A percentile compares a stretch with the other conserved stretches of the same genome.
Evolutionary conservation across 2,797 vertebrate genomes (phyloP).

Genomic region (Sebastes reedi): DNA sequence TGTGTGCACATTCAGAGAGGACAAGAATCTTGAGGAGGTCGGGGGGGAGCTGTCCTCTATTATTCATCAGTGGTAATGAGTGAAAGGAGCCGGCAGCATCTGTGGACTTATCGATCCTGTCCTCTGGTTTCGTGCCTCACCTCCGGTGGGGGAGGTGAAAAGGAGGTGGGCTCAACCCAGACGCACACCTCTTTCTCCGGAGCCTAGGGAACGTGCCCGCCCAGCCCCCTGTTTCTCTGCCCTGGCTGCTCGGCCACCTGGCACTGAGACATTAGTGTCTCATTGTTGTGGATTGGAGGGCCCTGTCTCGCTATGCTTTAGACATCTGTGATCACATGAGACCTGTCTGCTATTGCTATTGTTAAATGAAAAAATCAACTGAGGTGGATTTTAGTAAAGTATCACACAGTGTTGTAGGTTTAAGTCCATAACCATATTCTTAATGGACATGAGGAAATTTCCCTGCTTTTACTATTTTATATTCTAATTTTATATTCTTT

Average conservation of each 20-base stretch:
- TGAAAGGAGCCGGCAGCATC: conserved; percentile 73
- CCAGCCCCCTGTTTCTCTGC: neutral
- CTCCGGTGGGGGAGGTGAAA: conserved; percentile 55
- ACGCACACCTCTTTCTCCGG: conserved; percentile 37
- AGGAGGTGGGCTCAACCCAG: conserved; percentile 22
- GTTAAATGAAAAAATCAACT: neutral
- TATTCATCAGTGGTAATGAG: conserved; percentile 82
- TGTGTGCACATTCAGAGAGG: conserved; percentile 37
- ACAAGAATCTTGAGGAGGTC: conserved; percentile 53
- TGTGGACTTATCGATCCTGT: conserved; percentile 78
- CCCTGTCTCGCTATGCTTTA: neutral
- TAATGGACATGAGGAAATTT: neutral
- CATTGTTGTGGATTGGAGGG: conserved; percentile 7
- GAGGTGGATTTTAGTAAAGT: neutral
- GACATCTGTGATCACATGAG: neutral
- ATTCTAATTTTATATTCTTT: neutral
- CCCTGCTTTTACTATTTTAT: neutral
- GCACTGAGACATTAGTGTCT: conserved; percentile 27
- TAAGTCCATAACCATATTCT: neutral
- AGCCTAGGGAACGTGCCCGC: conserved; percentile 10
- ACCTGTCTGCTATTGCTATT: neutral
- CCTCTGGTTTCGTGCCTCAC: conserved; percentile 68
- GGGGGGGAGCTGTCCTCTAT: conserved; percentile 67
- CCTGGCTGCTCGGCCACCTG: conserved; percentile 40
- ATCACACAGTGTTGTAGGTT: neutral